These are phyloP conservation scores for Calephelis virginiensis DNA, from an alignment of 1,140 invertebrate species.

Conservation along the genomic window DNA sequence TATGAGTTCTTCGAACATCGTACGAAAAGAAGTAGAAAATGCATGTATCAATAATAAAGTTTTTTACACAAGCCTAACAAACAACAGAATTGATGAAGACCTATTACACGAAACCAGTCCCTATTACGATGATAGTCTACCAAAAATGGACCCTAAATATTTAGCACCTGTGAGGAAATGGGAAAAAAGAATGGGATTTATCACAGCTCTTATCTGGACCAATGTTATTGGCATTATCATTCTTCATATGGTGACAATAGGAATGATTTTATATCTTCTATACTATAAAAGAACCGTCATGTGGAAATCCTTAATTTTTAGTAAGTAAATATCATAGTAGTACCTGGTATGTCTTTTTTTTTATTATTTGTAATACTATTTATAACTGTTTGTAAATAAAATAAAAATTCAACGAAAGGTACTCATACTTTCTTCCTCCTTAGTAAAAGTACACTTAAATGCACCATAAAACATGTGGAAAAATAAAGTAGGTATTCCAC, in stretches of 20 bases:
- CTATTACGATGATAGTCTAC: constrained; percentile 40
- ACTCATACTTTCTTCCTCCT: too few species aligned
- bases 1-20: neutral
- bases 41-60: neutral
- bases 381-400: too few species aligned
- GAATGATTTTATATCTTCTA: constrained; percentile 20
- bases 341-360: too few species aligned
- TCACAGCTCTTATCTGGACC: constrained; percentile 53
- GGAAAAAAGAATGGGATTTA: constrained; percentile 57
- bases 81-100: neutral
- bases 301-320: constrained; percentile 44
- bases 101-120: constrained; percentile 7
- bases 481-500: too few species aligned
- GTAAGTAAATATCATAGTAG: constrained; percentile 35
- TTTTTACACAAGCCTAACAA: neutral
- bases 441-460: too few species aligned
- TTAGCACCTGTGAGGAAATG: constrained; percentile 41
- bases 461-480: too few species aligned
- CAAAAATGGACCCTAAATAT: constrained; percentile 43
- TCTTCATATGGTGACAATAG: constrained; percentile 39
- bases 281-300: constrained; percentile 22
- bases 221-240: constrained; percentile 38
- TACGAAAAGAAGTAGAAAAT: neutral
- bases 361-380: too few species aligned
- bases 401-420: too few species aligned